Evolutionary conservation across 2,888 invertebrate genomes (phyloP).

Genomic region (Argyra leucocephala): DNA sequence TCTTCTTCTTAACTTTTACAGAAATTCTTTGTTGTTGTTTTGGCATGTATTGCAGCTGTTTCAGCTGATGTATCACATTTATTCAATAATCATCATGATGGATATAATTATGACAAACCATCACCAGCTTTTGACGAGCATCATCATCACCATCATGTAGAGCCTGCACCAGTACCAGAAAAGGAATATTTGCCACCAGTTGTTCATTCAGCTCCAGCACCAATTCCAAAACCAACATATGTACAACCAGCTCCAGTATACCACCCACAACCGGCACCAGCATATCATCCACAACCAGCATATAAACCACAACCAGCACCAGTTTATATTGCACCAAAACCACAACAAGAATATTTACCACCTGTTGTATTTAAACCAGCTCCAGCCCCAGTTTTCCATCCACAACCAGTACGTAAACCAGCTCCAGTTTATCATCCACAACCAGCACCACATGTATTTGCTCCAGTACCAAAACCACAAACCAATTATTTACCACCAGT

Average conservation of each 20-base stretch:
- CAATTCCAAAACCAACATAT: neutral
- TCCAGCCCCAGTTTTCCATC: neutral
- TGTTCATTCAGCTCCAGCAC: neutral
- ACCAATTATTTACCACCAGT: conserved; percentile 2
- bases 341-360: neutral
- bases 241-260: neutral
- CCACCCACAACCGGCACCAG: conserved; percentile 9
- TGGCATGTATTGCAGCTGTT: neutral
- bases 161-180: conserved; percentile 6
- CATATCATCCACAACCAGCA: neutral
- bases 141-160: neutral
- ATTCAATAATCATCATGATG: neutral
- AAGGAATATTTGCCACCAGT: conserved; percentile 6
- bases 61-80: neutral
- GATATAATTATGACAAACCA: neutral
- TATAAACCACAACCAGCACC: neutral
- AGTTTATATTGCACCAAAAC: neutral
- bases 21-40: neutral
- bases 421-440: neutral
- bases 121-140: neutral
- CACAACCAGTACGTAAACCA: conserved; percentile 1
- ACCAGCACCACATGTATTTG: neutral
- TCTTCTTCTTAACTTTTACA: neutral
- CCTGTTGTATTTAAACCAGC: neutral
- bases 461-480: neutral